Conservation (phyloP, 2,888 invertebrate species). For the Autographa gamma region DNA sequence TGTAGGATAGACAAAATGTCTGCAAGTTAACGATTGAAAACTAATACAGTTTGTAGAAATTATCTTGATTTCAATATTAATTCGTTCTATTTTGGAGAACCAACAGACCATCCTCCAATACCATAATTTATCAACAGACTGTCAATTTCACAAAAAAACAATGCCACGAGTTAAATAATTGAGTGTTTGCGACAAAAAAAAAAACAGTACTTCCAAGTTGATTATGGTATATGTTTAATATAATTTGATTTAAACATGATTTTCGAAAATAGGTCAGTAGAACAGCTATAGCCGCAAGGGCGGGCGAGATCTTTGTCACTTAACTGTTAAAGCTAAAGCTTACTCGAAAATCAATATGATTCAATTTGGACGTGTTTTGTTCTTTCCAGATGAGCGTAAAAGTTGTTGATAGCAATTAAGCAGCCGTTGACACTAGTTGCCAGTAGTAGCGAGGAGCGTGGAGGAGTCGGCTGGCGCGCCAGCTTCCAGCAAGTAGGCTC, state of each 20-base stretch:
- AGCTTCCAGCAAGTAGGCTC: slow-evolving; percentile 70
- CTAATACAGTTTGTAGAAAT: neutral
- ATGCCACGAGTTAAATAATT: no score
- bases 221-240: neutral
- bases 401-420: slow-evolving; percentile 44
- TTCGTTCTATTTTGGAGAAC: neutral
- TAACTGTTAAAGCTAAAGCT: slow-evolving; percentile 18
- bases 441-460: slow-evolving; percentile 20
- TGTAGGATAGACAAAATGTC: neutral
- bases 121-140: neutral
- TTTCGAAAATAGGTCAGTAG: slow-evolving; percentile 71
- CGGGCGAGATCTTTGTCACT: slow-evolving; percentile 30
- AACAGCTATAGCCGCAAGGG: slow-evolving; percentile 41
- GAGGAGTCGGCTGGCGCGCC: slow-evolving; percentile 51
- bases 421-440: slow-evolving; percentile 24
- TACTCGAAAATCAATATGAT: slow-evolving; percentile 19
- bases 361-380: slow-evolving; percentile 8
- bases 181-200: no score
- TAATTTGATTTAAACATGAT: slow-evolving; percentile 1
- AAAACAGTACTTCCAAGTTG: no score
- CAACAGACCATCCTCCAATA: no score
- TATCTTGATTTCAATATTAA: neutral
- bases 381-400: slow-evolving; percentile 32
- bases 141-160: no score
- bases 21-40: neutral